Evolutionary conservation across 2,113 vertebrate genomes (phyloP).

Genomic region (Arizona elegans): DNA sequence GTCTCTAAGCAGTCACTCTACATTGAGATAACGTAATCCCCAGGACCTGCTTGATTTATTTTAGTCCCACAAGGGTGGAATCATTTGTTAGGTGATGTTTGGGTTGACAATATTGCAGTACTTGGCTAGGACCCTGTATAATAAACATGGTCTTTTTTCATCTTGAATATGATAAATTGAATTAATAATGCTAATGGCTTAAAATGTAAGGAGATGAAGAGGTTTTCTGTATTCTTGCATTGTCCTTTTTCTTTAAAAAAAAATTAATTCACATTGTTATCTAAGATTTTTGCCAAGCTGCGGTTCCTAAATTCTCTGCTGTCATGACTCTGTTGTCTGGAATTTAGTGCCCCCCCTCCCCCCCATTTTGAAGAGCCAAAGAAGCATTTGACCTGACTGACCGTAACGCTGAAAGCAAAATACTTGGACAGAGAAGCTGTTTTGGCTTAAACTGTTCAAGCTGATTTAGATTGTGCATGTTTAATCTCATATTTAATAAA

Average conservation of each 20-base stretch:
- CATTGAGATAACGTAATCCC: neutral
- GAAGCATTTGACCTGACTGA: neutral
- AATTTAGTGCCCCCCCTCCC: neutral
- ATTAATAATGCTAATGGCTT: neutral
- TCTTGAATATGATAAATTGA: neutral
- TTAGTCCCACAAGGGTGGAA: neutral
- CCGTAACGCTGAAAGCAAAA: neutral
- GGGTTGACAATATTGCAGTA: neutral
- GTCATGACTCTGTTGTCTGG: neutral
- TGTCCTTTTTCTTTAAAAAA: neutral
- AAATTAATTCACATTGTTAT: neutral
- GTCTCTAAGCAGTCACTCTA: neutral
- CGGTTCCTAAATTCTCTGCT: neutral
- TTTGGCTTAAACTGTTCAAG: neutral
- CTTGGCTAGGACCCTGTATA: neutral
- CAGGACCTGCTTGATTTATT: neutral
- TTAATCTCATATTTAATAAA: neutral
- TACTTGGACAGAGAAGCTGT: neutral
- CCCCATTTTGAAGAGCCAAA: neutral
- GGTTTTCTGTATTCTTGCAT: neutral
- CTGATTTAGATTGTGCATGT: neutral
- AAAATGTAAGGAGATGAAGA: neutral
- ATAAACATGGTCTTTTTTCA: neutral
- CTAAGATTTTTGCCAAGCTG: neutral
- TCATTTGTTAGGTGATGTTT: neutral